Percentiles rank a stretch among this genome's conserved stretches.
These are phyloP conservation scores for Acanthosepion lycidas DNA, from an alignment of 2,888 invertebrate genomes.

Conservation along the genomic window DNA sequence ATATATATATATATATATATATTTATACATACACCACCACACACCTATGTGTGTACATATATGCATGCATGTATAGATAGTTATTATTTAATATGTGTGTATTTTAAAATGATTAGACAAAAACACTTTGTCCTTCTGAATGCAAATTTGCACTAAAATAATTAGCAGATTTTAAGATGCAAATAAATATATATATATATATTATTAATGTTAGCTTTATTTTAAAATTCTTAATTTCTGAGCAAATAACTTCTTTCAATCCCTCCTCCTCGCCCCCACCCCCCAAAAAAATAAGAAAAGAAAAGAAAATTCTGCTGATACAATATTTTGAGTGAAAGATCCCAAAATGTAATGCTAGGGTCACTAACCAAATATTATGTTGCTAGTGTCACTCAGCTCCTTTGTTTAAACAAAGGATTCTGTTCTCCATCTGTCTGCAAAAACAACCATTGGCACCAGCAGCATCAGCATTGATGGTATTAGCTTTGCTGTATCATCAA, in stretches of 20 bases:
- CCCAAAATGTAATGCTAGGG: conserved; percentile 5
- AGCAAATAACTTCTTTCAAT: conserved; percentile 40
- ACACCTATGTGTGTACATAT: not conserved
- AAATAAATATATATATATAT: not conserved
- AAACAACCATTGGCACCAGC: not conserved
- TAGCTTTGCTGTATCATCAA: not conserved
- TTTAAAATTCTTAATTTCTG: conserved; percentile 37
- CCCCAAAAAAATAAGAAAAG: not conserved
- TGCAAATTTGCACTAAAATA: not conserved
- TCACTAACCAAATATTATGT: conserved; percentile 43
- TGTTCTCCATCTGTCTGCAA: not conserved
- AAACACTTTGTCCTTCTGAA: not conserved
- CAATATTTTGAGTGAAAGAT: not conserved
- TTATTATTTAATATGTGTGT: not conserved
- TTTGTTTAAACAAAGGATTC: not conserved
- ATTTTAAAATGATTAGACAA: not conserved
- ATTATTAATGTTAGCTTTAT: not conserved
- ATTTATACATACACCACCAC: not conserved
- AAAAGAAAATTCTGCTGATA: not conserved
- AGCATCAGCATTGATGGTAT: not conserved
- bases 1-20: not conserved
- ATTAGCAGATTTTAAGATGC: not conserved
- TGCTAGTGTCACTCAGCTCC: conserved; percentile 2
- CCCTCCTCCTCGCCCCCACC: not conserved
- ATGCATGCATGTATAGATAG: not conserved